Evolutionary conservation across 2,888 invertebrate genomes (phyloP).

Genomic region (Drosophila sordidula): DNA sequence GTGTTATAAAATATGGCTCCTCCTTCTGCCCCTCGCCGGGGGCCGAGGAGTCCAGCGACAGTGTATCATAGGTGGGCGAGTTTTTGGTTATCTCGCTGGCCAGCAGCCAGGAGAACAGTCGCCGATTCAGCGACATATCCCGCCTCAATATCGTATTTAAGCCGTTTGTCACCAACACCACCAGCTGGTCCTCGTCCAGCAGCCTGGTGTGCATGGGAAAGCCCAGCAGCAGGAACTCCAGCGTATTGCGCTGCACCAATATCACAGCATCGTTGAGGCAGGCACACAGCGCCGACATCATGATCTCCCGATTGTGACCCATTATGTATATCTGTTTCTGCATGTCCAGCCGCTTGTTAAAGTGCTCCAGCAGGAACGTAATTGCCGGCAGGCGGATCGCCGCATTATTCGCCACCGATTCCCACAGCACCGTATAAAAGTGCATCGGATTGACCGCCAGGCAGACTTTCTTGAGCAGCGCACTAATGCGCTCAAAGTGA

Average conservation of each 20-base stretch:
- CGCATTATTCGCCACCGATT: conserved; percentile 92
- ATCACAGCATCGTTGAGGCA: conserved; percentile 92
- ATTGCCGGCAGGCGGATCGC: conserved; percentile 93
- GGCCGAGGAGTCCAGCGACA: conserved; percentile 64
- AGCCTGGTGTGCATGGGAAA: conserved; percentile 94
- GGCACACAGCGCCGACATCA: conserved; percentile 92
- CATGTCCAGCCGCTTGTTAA: conserved; percentile 91
- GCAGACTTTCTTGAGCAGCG: conserved; percentile 86
- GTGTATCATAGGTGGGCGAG: conserved; percentile 80
- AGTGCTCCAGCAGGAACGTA: conserved; percentile 91
- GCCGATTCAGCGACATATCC: conserved; percentile 95
- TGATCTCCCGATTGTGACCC: conserved; percentile 93
- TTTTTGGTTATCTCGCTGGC: conserved; percentile 89
- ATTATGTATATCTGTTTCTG: conserved; percentile 93
- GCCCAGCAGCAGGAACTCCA: conserved; percentile 92
- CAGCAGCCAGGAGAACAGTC: conserved; percentile 93
- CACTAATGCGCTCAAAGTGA: conserved; percentile 90
- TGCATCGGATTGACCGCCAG: conserved; percentile 91
- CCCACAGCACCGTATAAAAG: conserved; percentile 96
- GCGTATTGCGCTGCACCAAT: conserved; percentile 93
- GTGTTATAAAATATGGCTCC: conserved; percentile 88
- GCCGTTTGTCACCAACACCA: conserved; percentile 90
- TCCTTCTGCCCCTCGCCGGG: conserved; percentile 48
- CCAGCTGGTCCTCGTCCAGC: conserved; percentile 89
- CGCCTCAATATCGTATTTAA: conserved; percentile 91